Base-by-base conservation (phyloP, 2,113 vertebrate species). In the Origma solitaria region DNA sequence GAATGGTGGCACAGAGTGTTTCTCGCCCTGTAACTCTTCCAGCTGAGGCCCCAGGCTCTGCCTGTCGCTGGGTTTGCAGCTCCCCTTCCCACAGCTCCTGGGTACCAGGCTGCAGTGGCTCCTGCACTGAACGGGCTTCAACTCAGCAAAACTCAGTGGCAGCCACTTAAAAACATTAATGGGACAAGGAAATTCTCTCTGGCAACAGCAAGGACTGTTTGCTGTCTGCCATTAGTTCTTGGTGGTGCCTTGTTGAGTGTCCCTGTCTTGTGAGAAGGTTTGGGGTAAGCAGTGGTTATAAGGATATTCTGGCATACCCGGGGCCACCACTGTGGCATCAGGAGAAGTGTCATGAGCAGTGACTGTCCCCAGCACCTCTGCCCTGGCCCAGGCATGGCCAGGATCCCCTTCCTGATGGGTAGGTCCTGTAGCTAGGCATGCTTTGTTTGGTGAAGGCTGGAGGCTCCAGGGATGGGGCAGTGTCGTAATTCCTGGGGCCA, bases 221-320 rank as follows among this genome's bases (percentile, higher is more conserved):
- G 51, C 19, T 37, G 15, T 45, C 28, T 85, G 70, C 42, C 15
- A 1, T n/a, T 0, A 0, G 49, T 33, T 50, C 37, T 33, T 54
- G 11, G 53, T 22, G 35, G 38, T 71, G 47, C 47, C 42, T 75
- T 57, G 61, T 72, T 28, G 21, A 53, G 24, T 15, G n/a, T 4
- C 18, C 21, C n/a, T 10, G 24, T 21, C 75, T 37, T 0, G 0
- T 45, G 45, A 40, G 38, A 44, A 58, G 35, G 10, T 33, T 38
- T 65, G 37, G 33, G 50, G 16, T 6, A 37, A 54, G 50, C 28
- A 20, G 57, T 6, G 24, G 17, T 35, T 65, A 7, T 0, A 9
- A 24, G 47, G 70, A 33, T 69, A 56, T 30, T n/a, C 42, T 4
- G 4, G 27, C 1, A 8, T 1, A 15, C 19, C 8, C 31, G 18